Evolutionary conservation across 2,113 vertebrate genomes (phyloP), one percentile per base, ranked within the genome.

Genomic region (Dromaius novaehollandiae): DNA sequence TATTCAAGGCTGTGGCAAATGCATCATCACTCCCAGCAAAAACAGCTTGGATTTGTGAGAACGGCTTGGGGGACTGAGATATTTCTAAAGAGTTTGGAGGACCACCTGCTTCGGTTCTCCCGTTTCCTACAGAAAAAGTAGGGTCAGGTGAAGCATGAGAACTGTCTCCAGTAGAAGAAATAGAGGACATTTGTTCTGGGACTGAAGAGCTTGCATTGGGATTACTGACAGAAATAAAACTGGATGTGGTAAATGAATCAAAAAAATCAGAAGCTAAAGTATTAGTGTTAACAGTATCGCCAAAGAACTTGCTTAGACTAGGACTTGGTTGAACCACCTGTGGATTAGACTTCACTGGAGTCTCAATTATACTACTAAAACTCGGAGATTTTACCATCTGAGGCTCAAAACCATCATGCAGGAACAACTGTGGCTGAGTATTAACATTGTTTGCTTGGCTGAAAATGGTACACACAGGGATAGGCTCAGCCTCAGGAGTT

Each of bases 351-450:
- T 98, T 99, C 94, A 96, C 96, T 3, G 99, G 98, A 6, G 98
- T 98, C 94, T 98, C 98, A 12, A 97, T 97, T 44, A 98, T 92
- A 26, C 98, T 98, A 24, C 98, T 98, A 69, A 99, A 99, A 94
- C 99, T 99, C 1, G 99, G 99, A 5, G 99, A 99, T 86, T 99
- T 99, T 46, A 99, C 99, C 97, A 99, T 98, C 51, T 99, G 99
- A 30, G 99, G 98, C 97, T 99, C 98, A 81, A 99, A 99, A 48
- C 99, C 99, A 0, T 99, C 99, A 11, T 98, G 98, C 0, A 98
- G 97, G 94, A 99, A 98, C 24, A 97, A 86, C 60, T 98, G 95
- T 8, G 96, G 94, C 75, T 98, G 98, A 19, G 97, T 84, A 95
- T 97, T 98, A 3, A 95, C 85, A 24, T 91, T 98, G 64, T 74